A percentile compares a stretch with the other conserved stretches of the same genome.
Conservation (phyloP, 1,140 invertebrate genomes). For the Neotoxoptera formosana region DNA sequence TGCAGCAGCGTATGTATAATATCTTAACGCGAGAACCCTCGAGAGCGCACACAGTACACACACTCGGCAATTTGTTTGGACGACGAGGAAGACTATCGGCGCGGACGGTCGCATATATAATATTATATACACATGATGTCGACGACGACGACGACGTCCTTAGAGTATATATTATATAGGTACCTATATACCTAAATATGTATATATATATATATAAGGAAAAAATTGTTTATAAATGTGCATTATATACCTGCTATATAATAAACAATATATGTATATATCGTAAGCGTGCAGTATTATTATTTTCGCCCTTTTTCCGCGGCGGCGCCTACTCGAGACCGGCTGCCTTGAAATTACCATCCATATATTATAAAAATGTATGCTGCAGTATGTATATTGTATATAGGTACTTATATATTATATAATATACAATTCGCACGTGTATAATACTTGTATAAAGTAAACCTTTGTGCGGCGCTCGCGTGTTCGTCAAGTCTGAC, state of each 20-base stretch:
- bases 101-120: not conserved
- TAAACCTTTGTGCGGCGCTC: not conserved
- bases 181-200: not conserved
- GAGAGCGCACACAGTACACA: not conserved
- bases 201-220: not conserved
- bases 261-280: not conserved
- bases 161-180: not conserved
- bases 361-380: not conserved
- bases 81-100: not conserved
- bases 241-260: not conserved
- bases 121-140: not conserved
- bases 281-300: not conserved
- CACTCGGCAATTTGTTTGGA: not conserved
- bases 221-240: constrained; percentile 11
- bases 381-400: no score
- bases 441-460: not conserved
- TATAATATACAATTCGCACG: not conserved
- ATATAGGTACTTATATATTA: not conserved
- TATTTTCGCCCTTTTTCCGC: not conserved
- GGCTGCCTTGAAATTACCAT: not conserved
- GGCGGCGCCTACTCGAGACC: not conserved
- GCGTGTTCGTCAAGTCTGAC: no score
- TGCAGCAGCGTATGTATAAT: not conserved
- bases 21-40: not conserved
- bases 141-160: not conserved